Evolutionary conservation across 1,140 invertebrate species (phyloP).

Genomic region (Magallana ariakensis): DNA sequence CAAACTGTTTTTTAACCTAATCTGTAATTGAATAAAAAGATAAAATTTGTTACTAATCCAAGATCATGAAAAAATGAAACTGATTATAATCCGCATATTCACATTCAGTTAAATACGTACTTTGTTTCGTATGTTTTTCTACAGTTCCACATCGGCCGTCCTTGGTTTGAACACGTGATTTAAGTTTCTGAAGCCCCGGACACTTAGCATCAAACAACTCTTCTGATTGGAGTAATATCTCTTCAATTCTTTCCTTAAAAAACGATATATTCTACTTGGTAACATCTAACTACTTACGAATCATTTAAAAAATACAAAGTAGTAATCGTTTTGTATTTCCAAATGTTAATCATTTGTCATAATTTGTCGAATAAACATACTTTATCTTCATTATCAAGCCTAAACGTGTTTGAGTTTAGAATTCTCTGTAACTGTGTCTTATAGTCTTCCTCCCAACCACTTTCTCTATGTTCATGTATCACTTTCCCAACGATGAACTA

Average conservation of each 20-base stretch:
- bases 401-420: not conserved
- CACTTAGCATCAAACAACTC: not conserved
- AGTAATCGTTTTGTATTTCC: too few relatives aligned
- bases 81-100: not conserved
- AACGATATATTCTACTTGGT: too few relatives aligned
- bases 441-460: not conserved
- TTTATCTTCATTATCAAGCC: not conserved
- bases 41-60: not conserved
- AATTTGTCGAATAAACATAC: too few relatives aligned
- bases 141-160: not conserved
- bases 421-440: not conserved
- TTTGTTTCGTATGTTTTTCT: not conserved
- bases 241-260: too few relatives aligned
- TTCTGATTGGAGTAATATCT: not conserved
- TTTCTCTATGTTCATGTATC: not conserved
- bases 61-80: not conserved
- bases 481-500: not conserved
- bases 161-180: not conserved
- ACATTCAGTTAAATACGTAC: not conserved
- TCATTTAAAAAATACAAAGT: too few relatives aligned
- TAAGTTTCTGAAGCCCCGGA: not conserved
- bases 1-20: not conserved
- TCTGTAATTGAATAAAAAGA: not conserved
- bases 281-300: too few relatives aligned
- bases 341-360: too few relatives aligned